Base-by-base conservation (phyloP, 2,113 vertebrate genomes). In the Otus sunia region DNA sequence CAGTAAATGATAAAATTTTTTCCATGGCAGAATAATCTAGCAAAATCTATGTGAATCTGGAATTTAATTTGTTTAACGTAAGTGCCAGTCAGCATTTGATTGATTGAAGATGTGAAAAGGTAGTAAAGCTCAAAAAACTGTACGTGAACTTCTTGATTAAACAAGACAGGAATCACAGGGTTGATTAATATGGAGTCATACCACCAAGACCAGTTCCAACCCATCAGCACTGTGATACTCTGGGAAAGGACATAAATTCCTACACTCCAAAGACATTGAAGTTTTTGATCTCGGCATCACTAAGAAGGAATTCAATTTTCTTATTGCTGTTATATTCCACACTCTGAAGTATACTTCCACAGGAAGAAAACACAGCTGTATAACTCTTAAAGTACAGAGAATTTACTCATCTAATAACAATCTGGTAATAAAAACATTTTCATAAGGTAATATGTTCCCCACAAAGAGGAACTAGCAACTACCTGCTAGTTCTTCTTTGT, bases 41-140 rank as follows among this genome's bases (percentile, higher is more conserved):
- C 32, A 82, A 96, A 92, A 30, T 26, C 49, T 81, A 29, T 32
- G 43, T 62, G 87, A 96, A 95, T 88, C 56, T 71, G 78, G 53
- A 95, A 94, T 96, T 93, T 93, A 95, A 97, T 94, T 96, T 96
- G 67, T 73, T 94, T 93, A 96, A 95, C 36, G 41, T 82, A 88
- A 94, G 7, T 93, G 21, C 56, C 59, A 92, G 89, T 71, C 89
- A 93, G 39, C 12, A 43, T 91, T 87, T 95, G 93, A 96, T 96
- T 97, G 84, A 94, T 94, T 96, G 60, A 76, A 96, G 88, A 93
- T 93, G 52, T 72, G n/a, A 81, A 77, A 93, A 89, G 55, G 74
- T 75, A 95, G 76, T 75, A 91, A 81, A 90, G 76, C 92, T 93
- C 55, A 56, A 96, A 89, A 96, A 80, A 73, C 34, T 47, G 53